Percentiles rank a stretch among this genome's conserved stretches.
phyloP scores from a whole-genome alignment of 2,113 vertebrate species.

The Octodon degus region DNA sequence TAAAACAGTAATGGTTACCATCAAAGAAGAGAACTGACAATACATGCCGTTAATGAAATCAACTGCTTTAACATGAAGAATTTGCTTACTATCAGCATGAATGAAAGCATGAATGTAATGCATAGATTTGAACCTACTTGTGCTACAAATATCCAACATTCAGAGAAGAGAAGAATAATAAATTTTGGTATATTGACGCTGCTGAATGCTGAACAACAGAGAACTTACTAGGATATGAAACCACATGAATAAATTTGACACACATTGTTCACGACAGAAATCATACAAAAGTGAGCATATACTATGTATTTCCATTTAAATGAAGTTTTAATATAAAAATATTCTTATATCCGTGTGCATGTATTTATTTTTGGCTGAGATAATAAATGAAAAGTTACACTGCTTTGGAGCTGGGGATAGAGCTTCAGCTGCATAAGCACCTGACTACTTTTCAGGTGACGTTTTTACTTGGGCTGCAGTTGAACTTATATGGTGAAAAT shows the following conservation, averaged over 20 bases:
- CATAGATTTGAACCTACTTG: background rate
- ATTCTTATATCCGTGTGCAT: background rate
- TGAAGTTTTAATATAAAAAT: background rate
- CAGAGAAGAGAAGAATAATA: background rate
- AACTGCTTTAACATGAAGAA: background rate
- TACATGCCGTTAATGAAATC: background rate
- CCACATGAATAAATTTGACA: background rate
- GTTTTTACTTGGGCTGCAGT: background rate
- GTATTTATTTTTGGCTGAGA: background rate
- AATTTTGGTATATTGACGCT: background rate
- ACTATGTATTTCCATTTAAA: background rate
- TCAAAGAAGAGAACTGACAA: background rate
- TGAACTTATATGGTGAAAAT: background rate
- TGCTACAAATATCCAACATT: background rate
- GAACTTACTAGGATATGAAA: background rate
- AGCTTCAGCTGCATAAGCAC: too few species aligned
- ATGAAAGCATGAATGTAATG: background rate
- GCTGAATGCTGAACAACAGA: background rate
- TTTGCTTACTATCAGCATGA: background rate
- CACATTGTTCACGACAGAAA: background rate
- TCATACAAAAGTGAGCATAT: background rate
- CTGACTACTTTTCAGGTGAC: background rate
- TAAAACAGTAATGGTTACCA: background rate
- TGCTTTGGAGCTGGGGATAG: too few species aligned
- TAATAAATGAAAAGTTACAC: background rate